Conservation (phyloP, 2,113 vertebrate genomes). For the Myrmecophaga tridactyla region DNA sequence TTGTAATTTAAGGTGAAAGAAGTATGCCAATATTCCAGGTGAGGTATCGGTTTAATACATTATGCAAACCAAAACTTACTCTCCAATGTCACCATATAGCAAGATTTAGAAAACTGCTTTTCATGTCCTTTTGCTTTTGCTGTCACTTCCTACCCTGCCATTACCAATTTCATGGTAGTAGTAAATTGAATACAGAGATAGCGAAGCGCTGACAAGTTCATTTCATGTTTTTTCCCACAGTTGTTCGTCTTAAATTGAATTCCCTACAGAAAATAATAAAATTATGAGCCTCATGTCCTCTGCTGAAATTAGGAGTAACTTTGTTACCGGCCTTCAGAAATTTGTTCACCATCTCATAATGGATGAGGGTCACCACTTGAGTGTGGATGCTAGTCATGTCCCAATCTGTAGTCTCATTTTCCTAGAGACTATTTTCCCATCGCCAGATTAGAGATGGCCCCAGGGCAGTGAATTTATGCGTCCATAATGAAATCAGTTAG, state of each 20-base stretch:
- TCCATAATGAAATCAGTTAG: conserved; percentile 60
- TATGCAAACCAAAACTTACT: background rate
- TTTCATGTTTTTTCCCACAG: background rate
- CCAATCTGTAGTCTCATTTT: conserved; percentile 16
- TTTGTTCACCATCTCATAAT: background rate
- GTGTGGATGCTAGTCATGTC: background rate
- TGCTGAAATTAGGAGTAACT: conserved; percentile 26
- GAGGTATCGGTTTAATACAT: background rate
- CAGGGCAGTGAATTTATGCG: conserved; percentile 58
- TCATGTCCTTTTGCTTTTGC: background rate
- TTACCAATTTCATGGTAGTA: background rate
- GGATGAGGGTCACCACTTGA: background rate
- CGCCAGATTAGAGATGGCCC: conserved; percentile 45
- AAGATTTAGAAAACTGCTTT: background rate
- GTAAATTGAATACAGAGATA: conserved; percentile 43
- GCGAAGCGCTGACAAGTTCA: background rate
- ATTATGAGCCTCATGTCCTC: background rate
- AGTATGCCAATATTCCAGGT: background rate
- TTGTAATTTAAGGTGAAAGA: background rate
- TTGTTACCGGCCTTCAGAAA: conserved; percentile 25
- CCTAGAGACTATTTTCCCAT: conserved; percentile 27
- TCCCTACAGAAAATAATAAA: conserved; percentile 40
- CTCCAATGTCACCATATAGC: background rate
- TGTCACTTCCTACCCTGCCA: background rate
- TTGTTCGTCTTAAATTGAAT: conserved; percentile 31